Evolutionary conservation across 2,888 invertebrate genomes (phyloP), one percentile per base, ranked within the genome.

Genomic region (Ommatoiulus sabulosus): DNA sequence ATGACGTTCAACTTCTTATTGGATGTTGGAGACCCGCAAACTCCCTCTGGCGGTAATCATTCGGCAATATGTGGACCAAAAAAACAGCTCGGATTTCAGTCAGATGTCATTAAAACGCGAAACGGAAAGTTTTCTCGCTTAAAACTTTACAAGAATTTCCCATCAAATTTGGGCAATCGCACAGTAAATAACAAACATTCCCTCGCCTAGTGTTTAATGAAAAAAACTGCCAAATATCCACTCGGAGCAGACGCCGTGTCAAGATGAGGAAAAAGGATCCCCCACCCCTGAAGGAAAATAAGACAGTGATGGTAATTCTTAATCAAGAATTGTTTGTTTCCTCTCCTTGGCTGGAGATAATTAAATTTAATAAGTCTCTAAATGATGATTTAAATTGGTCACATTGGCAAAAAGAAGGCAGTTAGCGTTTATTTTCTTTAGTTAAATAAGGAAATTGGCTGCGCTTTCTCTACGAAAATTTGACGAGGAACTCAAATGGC

Each of bases 271-370:
- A 80, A 80, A 80, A 24, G 24, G 80, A 80, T 80, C 80, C 35
- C n/a, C 20, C 80, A 80, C 80, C 80, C 44, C 86, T 46, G 24
- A 86, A 48, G 44, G 86, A 86, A 86, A 85, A 85, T 85, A 85
- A 86, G 44, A 86, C 86, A 86, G 86, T 86, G 86, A 86, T 86
- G 44, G 86, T 86, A 86, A 86, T 86, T 86, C 86, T 86, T 86
- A 86, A 86, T 86, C 86, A 86, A 48, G 86, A 86, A 86, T 86
- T 86, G 86, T 86, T 86, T 86, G 86, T 86, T 86, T 86, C 86
- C 86, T 44, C 44, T 86, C 86, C 86, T 44, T 48, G n/a, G 20
- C 86, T 86, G 44, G 86, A 86, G 86, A 86, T 86, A 86, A 86
- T 86, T 86, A 86, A 86, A 86, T 86, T 86, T 86, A 86, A 86